Percentiles rank a stretch among this genome's conserved stretches.
phyloP scores from a whole-genome alignment of 2,797 vertebrate genomes.

The Octomys mimax region DNA sequence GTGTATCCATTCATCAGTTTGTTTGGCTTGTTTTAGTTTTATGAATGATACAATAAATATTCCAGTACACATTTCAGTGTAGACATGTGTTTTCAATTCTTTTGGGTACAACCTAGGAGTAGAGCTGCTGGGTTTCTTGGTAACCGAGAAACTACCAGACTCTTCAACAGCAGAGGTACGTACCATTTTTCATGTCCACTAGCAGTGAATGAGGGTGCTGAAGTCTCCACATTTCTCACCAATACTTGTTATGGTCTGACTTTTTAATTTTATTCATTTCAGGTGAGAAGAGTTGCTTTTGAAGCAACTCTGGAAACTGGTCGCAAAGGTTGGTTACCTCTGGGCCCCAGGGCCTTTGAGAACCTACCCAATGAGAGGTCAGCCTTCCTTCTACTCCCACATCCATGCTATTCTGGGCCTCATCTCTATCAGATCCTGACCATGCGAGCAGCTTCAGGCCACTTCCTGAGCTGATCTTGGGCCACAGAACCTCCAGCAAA shows the following conservation, averaged over 20 bases:
- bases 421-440: not conserved
- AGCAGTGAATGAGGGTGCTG: not conserved
- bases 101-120: not conserved
- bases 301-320: not conserved
- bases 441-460: not conserved
- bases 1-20: not conserved
- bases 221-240: not conserved
- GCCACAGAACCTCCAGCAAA: not conserved
- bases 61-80: not conserved
- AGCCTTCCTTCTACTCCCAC: not conserved
- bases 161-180: accelerated
- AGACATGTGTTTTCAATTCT: not conserved
- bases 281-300: not conserved
- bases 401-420: not conserved
- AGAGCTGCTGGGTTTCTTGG: not conserved
- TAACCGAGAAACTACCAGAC: not conserved
- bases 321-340: not conserved
- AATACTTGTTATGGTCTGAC: not conserved
- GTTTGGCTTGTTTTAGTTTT: not conserved
- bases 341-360: not conserved
- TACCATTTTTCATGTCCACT: not conserved
- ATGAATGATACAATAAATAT: not conserved
- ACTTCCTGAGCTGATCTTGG: not conserved
- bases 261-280: not conserved
- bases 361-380: not conserved